phyloP scores from a whole-genome alignment of 1,140 invertebrate species.

The Drosophila nebulosa region DNA sequence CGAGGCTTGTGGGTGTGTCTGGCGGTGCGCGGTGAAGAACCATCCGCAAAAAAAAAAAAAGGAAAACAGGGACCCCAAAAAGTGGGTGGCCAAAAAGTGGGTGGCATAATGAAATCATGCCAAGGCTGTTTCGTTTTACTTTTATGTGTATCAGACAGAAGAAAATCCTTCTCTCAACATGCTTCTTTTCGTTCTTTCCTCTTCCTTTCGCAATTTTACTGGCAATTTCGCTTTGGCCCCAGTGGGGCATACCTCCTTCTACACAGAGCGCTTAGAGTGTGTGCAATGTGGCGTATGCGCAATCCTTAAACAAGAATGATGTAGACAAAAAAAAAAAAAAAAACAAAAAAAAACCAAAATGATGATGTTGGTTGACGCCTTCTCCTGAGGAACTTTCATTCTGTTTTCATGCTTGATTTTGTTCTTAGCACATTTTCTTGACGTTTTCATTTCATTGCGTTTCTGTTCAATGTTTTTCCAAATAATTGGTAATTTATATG shows the following conservation, averaged over 20 bases:
- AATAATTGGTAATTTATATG: not conserved
- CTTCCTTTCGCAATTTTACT: conserved; percentile 47
- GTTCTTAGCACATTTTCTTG: conserved; percentile 49
- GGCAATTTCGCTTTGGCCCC: conserved; percentile 44
- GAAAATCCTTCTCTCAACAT: not conserved
- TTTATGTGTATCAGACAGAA: conserved; percentile 29
- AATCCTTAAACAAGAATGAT: conserved; percentile 26
- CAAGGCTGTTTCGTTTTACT: conserved; percentile 53
- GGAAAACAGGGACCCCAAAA: conserved; percentile 49
- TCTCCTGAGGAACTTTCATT: not conserved
- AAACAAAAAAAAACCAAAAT: too few relatives aligned
- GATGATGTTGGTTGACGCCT: not conserved
- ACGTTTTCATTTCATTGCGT: conserved; percentile 46
- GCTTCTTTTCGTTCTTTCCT: not conserved
- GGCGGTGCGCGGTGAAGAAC: conserved; percentile 50
- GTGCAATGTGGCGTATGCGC: conserved; percentile 67
- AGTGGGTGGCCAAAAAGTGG: conserved; percentile 1
- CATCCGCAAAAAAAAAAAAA: too few relatives aligned
- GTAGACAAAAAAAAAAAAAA: not conserved
- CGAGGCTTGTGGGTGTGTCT: conserved; percentile 61
- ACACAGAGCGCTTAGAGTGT: conserved; percentile 7
- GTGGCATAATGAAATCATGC: conserved; percentile 63
- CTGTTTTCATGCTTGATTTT: conserved; percentile 36
- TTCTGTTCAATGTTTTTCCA: conserved; percentile 26
- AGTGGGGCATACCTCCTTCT: not conserved